phyloP scores from a whole-genome alignment of 1,140 invertebrate genomes.

The Lordiphosa collinella region DNA sequence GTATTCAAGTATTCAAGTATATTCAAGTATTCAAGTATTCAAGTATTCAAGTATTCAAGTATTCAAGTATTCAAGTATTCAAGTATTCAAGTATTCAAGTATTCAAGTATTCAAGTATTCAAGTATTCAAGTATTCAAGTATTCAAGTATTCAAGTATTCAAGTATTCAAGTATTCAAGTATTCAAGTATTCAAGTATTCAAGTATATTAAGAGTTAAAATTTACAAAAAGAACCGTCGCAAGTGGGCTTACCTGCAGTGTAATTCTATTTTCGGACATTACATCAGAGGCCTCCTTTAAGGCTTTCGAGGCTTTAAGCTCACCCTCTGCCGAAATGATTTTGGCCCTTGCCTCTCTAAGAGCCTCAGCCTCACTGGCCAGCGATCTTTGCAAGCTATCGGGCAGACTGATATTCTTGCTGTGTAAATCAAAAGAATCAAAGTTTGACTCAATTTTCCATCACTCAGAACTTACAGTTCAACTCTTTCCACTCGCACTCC shows the following conservation, averaged over 20 bases:
- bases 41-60: too few relatives aligned
- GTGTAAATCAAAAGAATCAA: conserved; percentile 1
- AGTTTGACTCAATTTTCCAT: neutral
- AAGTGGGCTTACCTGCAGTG: conserved; percentile 85
- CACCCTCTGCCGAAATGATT: conserved; percentile 91
- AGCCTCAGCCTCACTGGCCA: conserved; percentile 93
- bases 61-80: too few relatives aligned
- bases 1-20: too few relatives aligned
- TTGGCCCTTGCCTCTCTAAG: conserved; percentile 85
- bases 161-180: too few relatives aligned
- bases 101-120: too few relatives aligned
- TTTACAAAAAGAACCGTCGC: neutral
- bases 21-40: too few relatives aligned
- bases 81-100: too few relatives aligned
- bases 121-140: too few relatives aligned
- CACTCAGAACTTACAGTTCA: conserved; percentile 88
- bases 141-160: too few relatives aligned
- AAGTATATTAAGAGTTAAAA: neutral
- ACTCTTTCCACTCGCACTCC: conserved; percentile 97
- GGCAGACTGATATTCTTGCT: conserved; percentile 95
- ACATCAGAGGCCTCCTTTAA: conserved; percentile 95
- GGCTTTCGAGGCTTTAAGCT: conserved; percentile 92
- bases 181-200: too few relatives aligned
- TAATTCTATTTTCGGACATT: conserved; percentile 92
- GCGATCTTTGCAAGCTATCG: conserved; percentile 88